phyloP scores from a whole-genome alignment of 2,113 vertebrate genomes.

The Hippocampus abdominalis region DNA sequence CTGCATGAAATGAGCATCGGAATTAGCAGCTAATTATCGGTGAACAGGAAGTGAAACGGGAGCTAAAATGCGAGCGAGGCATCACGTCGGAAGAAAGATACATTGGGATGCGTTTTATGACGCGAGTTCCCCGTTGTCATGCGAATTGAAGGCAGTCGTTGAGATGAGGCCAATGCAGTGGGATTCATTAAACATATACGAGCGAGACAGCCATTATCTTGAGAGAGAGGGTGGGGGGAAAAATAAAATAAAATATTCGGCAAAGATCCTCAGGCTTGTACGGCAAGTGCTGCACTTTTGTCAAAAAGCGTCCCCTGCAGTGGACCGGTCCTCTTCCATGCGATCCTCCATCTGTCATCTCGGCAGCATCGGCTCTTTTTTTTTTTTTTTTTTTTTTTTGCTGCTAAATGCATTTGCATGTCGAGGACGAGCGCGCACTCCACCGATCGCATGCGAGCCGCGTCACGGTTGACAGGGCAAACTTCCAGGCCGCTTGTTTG shows the following conservation, averaged over 20 bases:
- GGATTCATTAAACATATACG: conserved; percentile 9
- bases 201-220: background rate
- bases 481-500: conserved; percentile 25
- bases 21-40: conserved; percentile 49
- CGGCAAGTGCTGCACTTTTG: background rate
- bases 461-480: conserved; percentile 19
- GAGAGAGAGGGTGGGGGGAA: background rate
- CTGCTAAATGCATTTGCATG: conserved; percentile 41
- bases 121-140: background rate
- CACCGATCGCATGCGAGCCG: conserved; percentile 29
- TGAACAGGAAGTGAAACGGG: conserved; percentile 22
- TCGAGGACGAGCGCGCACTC: conserved; percentile 27
- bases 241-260: too few relatives aligned
- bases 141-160: background rate
- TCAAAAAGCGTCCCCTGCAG: background rate
- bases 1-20: conserved; percentile 54
- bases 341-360: background rate
- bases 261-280: background rate
- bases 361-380: background rate
- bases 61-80: background rate
- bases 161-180: background rate
- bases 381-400: background rate
- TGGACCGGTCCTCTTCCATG: background rate
- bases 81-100: conserved; percentile 16
- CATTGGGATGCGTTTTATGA: conserved; percentile 5